A percentile compares a stretch with the other conserved stretches of the same genome.
phyloP scores from a whole-genome alignment of 2,888 invertebrate genomes.

The Antitype chi region DNA sequence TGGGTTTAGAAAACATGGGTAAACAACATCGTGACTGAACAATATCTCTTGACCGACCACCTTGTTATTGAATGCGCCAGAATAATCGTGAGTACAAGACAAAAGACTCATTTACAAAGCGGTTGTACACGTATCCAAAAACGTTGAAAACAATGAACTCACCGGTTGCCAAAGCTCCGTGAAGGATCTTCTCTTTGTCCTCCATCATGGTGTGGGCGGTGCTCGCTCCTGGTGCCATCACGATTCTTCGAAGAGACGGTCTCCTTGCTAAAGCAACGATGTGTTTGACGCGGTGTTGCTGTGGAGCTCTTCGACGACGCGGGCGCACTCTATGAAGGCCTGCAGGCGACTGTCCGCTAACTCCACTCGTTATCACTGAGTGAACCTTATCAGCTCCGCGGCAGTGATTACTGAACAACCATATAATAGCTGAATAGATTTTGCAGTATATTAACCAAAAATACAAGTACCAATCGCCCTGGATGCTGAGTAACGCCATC shows the following conservation, averaged over 20 bases:
- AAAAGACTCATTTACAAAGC: constrained; percentile 49
- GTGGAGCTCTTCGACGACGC: constrained; percentile 83
- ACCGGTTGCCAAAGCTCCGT: constrained; percentile 81
- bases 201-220: constrained; percentile 90
- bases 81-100: constrained; percentile 44
- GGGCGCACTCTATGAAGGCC: constrained; percentile 87
- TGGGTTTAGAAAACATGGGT: constrained; percentile 55
- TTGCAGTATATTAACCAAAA: constrained; percentile 87
- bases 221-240: constrained; percentile 91
- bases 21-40: constrained; percentile 64
- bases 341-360: constrained; percentile 84
- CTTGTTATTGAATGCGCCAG: constrained; percentile 9
- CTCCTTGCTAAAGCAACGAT: constrained; percentile 86
- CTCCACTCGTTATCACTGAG: constrained; percentile 86
- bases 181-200: constrained; percentile 88
- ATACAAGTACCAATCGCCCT: constrained; percentile 85
- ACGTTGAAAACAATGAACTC: constrained; percentile 64
- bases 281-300: constrained; percentile 83
- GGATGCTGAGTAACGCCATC: constrained; percentile 87
- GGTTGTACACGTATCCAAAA: constrained; percentile 51
- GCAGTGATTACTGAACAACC: constrained; percentile 88
- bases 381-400: constrained; percentile 87
- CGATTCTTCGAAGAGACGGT: constrained; percentile 86
- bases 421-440: constrained; percentile 85
- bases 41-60: constrained; percentile 37